These are phyloP conservation scores for Hydrocynus forskahlii DNA, from an alignment of 2,797 vertebrate genomes.

Conservation along the genomic window DNA sequence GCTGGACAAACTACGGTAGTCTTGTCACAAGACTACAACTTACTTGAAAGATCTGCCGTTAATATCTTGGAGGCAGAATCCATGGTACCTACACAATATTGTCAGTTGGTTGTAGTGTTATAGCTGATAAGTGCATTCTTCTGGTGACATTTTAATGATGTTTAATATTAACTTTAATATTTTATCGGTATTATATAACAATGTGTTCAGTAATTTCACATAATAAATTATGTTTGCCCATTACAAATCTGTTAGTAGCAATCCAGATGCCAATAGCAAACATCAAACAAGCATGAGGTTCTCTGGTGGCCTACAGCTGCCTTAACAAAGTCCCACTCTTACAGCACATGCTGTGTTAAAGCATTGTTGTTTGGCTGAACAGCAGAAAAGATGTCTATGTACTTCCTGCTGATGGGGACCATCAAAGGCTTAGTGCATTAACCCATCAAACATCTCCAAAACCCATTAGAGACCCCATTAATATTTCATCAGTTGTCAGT, in stretches of 20 bases:
- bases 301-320: background rate
- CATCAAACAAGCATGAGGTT: background rate
- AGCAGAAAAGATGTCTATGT: background rate
- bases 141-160: too few species aligned
- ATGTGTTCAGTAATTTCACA: background rate
- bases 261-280: background rate
- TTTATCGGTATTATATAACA: background rate
- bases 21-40: too few species aligned
- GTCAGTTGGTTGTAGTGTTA: too few species aligned
- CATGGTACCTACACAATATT: too few species aligned
- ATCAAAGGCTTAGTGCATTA: constrained; percentile 13
- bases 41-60: too few species aligned
- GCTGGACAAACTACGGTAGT: too few species aligned
- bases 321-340: background rate
- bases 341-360: background rate
- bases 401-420: background rate
- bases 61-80: too few species aligned
- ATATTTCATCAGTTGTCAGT: constrained; percentile 35
- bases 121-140: too few species aligned
- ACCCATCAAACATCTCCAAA: constrained; percentile 15
- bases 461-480: constrained; percentile 23
- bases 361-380: constrained; percentile 3
- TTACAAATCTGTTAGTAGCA: too few species aligned
- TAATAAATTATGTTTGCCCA: too few species aligned
- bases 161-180: background rate